Evolutionary conservation across 1,140 invertebrate genomes (phyloP), one percentile per base, ranked within the genome.

Genomic region (Lethrus apterus): DNA sequence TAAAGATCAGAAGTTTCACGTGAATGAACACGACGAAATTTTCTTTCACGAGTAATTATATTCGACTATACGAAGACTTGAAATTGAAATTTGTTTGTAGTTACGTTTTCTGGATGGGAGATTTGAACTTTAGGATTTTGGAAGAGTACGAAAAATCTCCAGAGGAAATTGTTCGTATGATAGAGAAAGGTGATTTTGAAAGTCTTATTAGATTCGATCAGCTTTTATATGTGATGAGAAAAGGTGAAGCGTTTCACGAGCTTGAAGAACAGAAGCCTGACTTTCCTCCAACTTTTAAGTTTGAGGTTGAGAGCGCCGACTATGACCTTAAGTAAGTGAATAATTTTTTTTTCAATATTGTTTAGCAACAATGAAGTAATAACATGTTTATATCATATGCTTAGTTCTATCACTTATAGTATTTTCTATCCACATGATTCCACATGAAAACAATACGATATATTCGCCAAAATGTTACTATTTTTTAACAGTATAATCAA

Each of bases 101-200:
- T 59, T 95, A 94, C 64, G 81, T 93, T 8, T 93, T 97, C 66
- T 96, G 91, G 90, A 79, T 95, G 54, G 93, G 93, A 2, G 93
- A 96, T 61, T 69, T 96, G 29, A 97, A 97, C 66, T 97, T 96
- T 65, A 81, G 93, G 1, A 71, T 95, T 5, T 63, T 80, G 14
- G 78, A 78, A 48, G 72, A 70, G 9, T 72, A 79, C 46, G 69
- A 70, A 2, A 58, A 57, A 40, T 73, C 76, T 0, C 71, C 81
- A 0, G 68, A 76, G 44, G 81, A 86, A 50, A 89, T 94, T 19
- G 73, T 78, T 2, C 64, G 73, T 3, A 46, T 74, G 1, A 67
- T 90, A 4, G 72, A 78, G 41, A 79, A 83, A 21, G 76, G 80
- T 23, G 72, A 85, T 46, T 75, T 83, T 5, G 65, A 73, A 20